phyloP scores from a whole-genome alignment of 2,888 invertebrate genomes.

The Nephrotoma guestfalica region DNA sequence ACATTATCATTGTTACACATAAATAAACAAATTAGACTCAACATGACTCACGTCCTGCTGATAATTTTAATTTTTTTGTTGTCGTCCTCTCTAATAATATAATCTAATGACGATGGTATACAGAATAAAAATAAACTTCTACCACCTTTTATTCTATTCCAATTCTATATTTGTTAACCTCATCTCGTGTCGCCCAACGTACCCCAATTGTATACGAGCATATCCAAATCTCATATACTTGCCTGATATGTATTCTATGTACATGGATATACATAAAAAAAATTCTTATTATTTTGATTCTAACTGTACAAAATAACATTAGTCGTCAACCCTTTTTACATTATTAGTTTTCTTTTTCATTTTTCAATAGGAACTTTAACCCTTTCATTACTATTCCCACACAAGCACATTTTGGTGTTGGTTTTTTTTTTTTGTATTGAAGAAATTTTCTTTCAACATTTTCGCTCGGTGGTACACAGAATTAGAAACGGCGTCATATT shows the following conservation, averaged over 20 bases:
- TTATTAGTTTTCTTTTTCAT: background rate
- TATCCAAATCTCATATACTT: background rate
- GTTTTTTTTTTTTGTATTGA: background rate
- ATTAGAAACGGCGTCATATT: background rate
- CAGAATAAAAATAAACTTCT: background rate
- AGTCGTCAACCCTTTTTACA: background rate
- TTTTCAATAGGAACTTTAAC: background rate
- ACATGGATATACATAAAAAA: no score
- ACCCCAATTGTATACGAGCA: background rate
- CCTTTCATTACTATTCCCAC: background rate
- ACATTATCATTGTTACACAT: background rate
- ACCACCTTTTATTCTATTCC: background rate
- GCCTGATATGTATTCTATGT: no score
- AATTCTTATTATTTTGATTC: background rate
- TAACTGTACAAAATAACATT: background rate
- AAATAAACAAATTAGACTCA: background rate
- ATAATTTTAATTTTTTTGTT: background rate
- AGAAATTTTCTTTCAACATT: background rate
- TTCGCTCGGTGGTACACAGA: background rate
- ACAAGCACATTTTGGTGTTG: background rate
- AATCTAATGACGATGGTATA: background rate
- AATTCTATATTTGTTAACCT: background rate
- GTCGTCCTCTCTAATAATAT: background rate
- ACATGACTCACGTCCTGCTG: background rate
- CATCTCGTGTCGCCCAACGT: background rate